Conservation (phyloP, 2,797 vertebrate species). For the Labroides dimidiatus region DNA sequence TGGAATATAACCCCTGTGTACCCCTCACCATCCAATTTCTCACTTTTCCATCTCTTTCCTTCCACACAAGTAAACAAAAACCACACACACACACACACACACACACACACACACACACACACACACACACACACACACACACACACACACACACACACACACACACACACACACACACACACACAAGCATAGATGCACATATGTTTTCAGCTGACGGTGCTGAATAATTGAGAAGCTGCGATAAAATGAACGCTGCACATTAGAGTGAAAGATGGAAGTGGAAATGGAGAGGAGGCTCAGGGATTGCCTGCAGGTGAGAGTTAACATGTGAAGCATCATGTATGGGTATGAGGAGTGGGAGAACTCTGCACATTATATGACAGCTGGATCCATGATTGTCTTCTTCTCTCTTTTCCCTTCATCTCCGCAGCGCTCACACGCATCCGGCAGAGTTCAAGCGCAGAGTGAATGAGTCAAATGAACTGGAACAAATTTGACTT, state of each 20-base stretch:
- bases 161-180: neutral
- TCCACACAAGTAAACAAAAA: neutral
- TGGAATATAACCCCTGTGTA: conserved; percentile 26
- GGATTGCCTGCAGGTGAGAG: conserved; percentile 60
- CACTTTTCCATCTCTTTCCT: conserved; percentile 21
- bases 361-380: conserved; percentile 29
- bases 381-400: conserved; percentile 46
- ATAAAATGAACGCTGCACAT: conserved; percentile 67
- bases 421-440: conserved; percentile 2
- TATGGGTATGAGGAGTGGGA: conserved; percentile 33
- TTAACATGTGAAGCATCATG: conserved; percentile 62
- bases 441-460: conserved; percentile 37
- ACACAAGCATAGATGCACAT: conserved; percentile 37
- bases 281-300: conserved; percentile 26
- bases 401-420: neutral
- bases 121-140: neutral
- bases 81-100: neutral
- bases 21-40: conserved; percentile 29
- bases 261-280: conserved; percentile 44
- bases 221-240: conserved; percentile 79
- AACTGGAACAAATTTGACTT: conserved; percentile 61
- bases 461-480: conserved; percentile 47
- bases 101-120: neutral
- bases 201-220: conserved; percentile 51
- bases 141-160: neutral